Evolutionary conservation across 2,797 vertebrate species (phyloP), one percentile per base, ranked within the genome.

Genomic region (Avahi laniger): DNA sequence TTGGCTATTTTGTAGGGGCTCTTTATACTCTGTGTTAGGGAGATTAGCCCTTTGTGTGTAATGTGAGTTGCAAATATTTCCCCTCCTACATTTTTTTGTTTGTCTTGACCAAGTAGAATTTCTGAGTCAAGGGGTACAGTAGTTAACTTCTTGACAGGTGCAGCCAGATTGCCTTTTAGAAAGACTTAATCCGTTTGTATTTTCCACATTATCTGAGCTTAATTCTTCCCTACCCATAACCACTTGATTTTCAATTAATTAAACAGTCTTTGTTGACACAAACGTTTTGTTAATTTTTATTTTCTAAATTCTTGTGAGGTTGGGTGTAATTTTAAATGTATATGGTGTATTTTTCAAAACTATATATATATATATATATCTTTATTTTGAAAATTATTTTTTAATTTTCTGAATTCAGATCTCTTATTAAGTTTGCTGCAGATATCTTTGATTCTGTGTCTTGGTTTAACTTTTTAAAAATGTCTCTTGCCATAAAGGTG

Each of bases 251-350:
- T 76, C 81, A 33, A 73, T 79, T 80, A 65, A 76, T 70, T 57
- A 81, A 86, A 46, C 15, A 43, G 54, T 90, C 93, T 89, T 83
- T 38, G 43, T 72, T 69, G 46, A n/a, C 69, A 65, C 61, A 89
- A 24, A 43, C 28, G 7, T 92, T 95, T 96, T 67, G 30, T 80
- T 79, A 33, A 50, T 48, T 95, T 94, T 89, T 85, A 69, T 93
- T 83, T 81, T 76, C 54, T 75, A 54, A 90, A 35, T 90, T 84
- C 48, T 87, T 73, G 4, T 41, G 54, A 73, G 5, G 12, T 59
- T 63, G 35, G 69, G 7, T 79, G 4, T 88, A 81, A 70, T 84
- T 94, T 93, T 90, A 87, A 79, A 61, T 75, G 22, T n/a, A 7
- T 70, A 43, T 90, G 41, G 10, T 88, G 2, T 89, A 48, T 79